These are phyloP conservation scores for Sceloporus undulatus DNA, from an alignment of 2,113 vertebrate genomes.

Conservation along the genomic window DNA sequence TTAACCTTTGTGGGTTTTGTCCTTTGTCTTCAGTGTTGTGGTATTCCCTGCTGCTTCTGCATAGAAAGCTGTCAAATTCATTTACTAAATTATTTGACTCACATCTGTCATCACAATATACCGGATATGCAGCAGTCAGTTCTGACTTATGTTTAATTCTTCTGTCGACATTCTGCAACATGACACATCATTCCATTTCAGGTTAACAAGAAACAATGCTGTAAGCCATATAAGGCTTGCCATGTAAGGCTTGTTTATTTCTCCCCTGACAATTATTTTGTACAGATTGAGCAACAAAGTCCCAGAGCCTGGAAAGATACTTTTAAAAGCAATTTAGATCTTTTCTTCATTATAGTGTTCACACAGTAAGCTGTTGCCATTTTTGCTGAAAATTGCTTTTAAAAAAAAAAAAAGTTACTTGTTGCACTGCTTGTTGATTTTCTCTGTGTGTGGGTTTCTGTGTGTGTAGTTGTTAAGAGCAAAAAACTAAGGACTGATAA, in stretches of 20 bases:
- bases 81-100: slow-evolving; percentile 1
- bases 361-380: background rate
- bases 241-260: background rate
- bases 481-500: too few species aligned
- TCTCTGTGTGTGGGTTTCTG: too few species aligned
- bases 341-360: too few species aligned
- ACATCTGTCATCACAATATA: background rate
- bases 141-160: background rate
- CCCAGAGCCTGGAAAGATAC: background rate
- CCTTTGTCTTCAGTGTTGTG: background rate
- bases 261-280: background rate
- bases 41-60: background rate
- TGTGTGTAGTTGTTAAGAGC: too few species aligned
- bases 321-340: too few species aligned
- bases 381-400: too few species aligned
- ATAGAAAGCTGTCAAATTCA: background rate
- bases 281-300: background rate
- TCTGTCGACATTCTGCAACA: background rate
- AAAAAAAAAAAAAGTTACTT: too few species aligned
- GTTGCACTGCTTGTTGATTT: too few species aligned
- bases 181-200: slow-evolving; percentile 13
- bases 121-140: background rate
- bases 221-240: background rate
- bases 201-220: slow-evolving; percentile 4
- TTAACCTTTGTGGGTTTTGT: background rate